These are phyloP conservation scores for Micrastur ruficollis DNA, from an alignment of 2,797 vertebrate genomes.

Conservation along the genomic window DNA sequence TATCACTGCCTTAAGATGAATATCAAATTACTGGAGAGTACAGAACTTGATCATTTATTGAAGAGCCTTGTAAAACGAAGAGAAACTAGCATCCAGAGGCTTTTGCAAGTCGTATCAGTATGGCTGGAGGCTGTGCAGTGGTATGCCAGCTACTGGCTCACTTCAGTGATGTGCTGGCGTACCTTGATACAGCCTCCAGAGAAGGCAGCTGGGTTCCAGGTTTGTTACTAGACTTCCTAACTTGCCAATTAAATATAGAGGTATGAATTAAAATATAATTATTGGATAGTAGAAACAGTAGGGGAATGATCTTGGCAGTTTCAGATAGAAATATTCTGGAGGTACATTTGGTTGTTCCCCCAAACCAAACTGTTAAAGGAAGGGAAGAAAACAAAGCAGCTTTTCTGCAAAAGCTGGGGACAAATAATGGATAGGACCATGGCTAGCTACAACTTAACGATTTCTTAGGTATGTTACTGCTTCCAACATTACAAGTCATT, in stretches of 20 bases:
- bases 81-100: not conserved
- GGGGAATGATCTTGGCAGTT: not conserved
- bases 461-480: not conserved
- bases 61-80: not conserved
- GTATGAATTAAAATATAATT: slow-evolving; percentile 19
- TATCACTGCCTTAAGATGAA: not conserved
- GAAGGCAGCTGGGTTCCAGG: not conserved
- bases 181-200: not conserved
- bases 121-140: not conserved
- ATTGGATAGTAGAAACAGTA: not conserved
- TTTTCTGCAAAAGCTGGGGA: not conserved
- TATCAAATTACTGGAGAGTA: not conserved
- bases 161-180: not conserved
- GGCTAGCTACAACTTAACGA: not conserved
- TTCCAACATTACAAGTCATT: not conserved
- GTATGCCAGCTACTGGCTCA: not conserved
- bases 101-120: not conserved
- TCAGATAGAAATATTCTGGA: not conserved
- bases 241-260: not conserved
- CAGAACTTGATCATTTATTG: slow-evolving; percentile 17
- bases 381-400: not conserved
- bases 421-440: rapidly evolving
- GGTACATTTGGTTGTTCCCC: not conserved
- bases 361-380: not conserved
- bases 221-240: not conserved